These are phyloP conservation scores for Osmerus mordax DNA, from an alignment of 2,113 vertebrate genomes.

Conservation along the genomic window DNA sequence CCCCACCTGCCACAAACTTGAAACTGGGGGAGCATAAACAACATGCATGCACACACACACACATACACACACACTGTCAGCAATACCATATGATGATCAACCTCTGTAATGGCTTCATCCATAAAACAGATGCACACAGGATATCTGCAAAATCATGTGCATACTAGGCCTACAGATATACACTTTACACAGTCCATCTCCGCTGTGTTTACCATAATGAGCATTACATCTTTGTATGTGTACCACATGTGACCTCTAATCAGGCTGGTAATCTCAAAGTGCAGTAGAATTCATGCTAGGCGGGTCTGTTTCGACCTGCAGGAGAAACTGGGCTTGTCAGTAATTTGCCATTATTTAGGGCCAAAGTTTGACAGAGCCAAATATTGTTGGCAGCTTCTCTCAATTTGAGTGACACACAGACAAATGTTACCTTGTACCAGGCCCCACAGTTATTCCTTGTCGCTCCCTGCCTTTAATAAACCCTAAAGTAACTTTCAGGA, in stretches of 20 bases:
- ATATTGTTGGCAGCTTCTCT: no score
- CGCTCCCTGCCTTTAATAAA: slow-evolving; percentile 32
- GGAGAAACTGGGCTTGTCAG: no score
- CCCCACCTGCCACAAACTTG: slow-evolving; percentile 5
- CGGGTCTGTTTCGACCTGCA: no score
- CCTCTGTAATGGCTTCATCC: slow-evolving; percentile 35
- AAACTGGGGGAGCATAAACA: slow-evolving; percentile 4
- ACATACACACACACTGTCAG: neutral
- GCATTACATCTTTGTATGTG: slow-evolving; percentile 32
- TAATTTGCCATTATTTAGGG: no score
- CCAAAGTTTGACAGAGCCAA: no score
- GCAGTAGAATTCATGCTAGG: no score
- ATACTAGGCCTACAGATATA: neutral
- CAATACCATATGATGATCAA: slow-evolving; percentile 16
- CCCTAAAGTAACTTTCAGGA: slow-evolving; percentile 46
- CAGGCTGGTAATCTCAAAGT: no score
- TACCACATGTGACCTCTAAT: slow-evolving; percentile 60
- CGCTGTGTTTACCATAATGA: slow-evolving; percentile 24
- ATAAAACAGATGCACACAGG: slow-evolving; percentile 33
- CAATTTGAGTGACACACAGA: no score
- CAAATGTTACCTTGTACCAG: no score
- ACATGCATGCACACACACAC: neutral
- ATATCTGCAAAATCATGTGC: slow-evolving; percentile 39
- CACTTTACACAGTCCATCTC: slow-evolving; percentile 26
- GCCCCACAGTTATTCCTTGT: no score